phyloP scores from a whole-genome alignment of 2,797 vertebrate species.

The Pangasius djambal region DNA sequence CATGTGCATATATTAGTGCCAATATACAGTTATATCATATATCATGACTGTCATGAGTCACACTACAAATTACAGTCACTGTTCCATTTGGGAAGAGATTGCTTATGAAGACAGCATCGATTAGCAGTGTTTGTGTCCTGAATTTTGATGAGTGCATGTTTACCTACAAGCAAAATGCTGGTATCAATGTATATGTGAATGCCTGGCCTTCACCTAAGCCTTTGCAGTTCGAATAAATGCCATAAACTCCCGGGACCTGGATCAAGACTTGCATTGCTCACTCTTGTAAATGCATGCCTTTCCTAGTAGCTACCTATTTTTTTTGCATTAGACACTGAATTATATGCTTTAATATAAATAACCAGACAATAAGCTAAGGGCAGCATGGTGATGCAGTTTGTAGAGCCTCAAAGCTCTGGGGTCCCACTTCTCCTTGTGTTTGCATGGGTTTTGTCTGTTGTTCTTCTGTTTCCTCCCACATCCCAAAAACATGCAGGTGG shows the following conservation, averaged over 20 bases:
- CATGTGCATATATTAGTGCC: not conserved
- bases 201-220: too few species aligned
- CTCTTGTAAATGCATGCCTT: too few species aligned
- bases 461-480: not conserved
- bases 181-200: too few species aligned
- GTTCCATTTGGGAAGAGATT: not conserved
- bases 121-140: not conserved
- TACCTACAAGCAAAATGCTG: too few species aligned
- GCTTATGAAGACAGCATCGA: not conserved
- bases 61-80: not conserved
- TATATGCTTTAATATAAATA: not conserved
- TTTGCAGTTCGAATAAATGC: not conserved
- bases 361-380: not conserved
- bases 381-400: not conserved
- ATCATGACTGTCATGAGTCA: not conserved
- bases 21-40: not conserved
- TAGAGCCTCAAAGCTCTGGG: not conserved
- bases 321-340: not conserved
- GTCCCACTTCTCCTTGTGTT: not conserved
- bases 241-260: not conserved
- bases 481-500: not conserved
- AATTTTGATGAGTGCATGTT: too few species aligned
- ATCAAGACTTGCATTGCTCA: too few species aligned
- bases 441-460: not conserved
- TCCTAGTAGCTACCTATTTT: not conserved